These are phyloP conservation scores for Patella pellucida DNA, from an alignment of 2,888 invertebrate species.

Conservation along the genomic window DNA sequence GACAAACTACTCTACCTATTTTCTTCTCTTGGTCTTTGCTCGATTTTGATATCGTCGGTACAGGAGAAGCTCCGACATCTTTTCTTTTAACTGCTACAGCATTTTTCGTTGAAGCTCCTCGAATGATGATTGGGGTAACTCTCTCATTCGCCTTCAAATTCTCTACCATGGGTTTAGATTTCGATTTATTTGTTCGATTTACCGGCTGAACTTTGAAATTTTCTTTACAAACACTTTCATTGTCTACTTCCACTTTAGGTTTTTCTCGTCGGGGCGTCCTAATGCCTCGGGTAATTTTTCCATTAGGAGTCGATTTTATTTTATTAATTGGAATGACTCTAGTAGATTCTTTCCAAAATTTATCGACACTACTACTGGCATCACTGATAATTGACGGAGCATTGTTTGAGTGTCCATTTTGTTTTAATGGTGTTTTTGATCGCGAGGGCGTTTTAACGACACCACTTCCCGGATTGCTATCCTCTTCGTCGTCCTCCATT, in stretches of 20 bases:
- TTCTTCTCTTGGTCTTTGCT: background rate
- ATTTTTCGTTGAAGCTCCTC: background rate
- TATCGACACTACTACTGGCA: background rate
- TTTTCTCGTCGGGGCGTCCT: background rate
- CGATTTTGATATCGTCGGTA: background rate
- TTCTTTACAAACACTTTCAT: background rate
- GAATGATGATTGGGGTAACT: background rate
- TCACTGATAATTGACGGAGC: background rate
- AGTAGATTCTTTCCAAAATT: background rate
- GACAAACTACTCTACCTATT: slow-evolving; percentile 18
- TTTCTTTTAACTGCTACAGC: background rate
- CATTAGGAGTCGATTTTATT: background rate
- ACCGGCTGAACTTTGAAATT: background rate
- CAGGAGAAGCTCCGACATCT: background rate
- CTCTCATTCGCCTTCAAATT: background rate
- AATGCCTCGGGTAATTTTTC: too few relatives aligned
- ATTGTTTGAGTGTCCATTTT: slow-evolving; percentile 8
- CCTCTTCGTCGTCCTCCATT: background rate
- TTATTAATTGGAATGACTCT: background rate
- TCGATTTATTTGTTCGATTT: background rate
- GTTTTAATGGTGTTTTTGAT: background rate
- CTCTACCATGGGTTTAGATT: background rate
- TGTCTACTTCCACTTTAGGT: background rate
- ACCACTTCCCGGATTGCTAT: background rate
- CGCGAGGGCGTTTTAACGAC: background rate